Conservation (phyloP, 2,888 invertebrate species). For the Chamaedrilus cognettii region DNA sequence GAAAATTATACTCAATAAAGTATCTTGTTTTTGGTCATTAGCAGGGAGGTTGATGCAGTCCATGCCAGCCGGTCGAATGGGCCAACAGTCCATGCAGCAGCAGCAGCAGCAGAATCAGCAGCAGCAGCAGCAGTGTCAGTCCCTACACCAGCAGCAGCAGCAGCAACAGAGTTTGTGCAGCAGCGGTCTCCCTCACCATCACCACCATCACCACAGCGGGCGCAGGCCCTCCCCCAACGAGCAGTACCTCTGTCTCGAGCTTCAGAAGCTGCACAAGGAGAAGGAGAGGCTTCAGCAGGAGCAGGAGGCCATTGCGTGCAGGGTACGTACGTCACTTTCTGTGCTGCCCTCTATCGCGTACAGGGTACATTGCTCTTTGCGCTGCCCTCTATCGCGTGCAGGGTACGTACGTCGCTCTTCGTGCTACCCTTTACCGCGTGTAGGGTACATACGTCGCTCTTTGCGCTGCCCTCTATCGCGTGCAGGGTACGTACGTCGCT, state of each 20-base stretch:
- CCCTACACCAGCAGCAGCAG: slow-evolving; percentile 14
- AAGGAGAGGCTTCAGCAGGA: slow-evolving; percentile 34
- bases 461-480: no score
- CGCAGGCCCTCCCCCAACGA: slow-evolving; percentile 16
- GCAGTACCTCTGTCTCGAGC: slow-evolving; percentile 30
- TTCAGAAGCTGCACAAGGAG: slow-evolving; percentile 34
- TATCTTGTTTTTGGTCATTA: no score
- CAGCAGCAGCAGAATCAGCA: slow-evolving; percentile 4
- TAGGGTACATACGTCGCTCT: no score
- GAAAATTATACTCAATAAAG: no score
- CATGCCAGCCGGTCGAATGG: background rate
- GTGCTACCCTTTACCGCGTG: no score
- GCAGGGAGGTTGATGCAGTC: no score
- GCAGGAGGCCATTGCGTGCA: slow-evolving; percentile 35
- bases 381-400: no score
- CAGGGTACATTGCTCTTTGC: no score
- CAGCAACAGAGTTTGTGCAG: background rate
- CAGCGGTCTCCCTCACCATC: background rate
- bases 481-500: no score
- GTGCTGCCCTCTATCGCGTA: no score
- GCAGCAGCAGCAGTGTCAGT: slow-evolving; percentile 20
- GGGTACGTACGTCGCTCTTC: no score
- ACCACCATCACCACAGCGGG: slow-evolving; percentile 1
- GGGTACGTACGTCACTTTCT: slow-evolving; percentile 21
- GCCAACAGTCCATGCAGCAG: slow-evolving; percentile 7